Conservation (phyloP, 2,113 vertebrate species). For the Sander lucioperca region DNA sequence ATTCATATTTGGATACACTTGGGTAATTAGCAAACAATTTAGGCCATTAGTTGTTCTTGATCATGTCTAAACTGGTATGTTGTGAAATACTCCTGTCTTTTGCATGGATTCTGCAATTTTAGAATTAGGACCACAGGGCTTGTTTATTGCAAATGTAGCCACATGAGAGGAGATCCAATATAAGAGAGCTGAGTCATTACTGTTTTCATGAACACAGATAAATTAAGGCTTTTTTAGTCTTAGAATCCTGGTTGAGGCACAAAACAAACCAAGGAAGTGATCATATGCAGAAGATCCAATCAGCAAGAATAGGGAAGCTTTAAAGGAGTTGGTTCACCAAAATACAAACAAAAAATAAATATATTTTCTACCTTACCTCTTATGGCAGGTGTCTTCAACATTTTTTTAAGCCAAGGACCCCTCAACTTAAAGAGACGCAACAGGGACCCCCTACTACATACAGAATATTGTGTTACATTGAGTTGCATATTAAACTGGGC, state of each 20-base stretch:
- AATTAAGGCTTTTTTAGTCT: slow-evolving; percentile 25
- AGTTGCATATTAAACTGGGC: too few species aligned
- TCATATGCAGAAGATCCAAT: neutral
- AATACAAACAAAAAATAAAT: neutral
- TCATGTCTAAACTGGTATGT: neutral
- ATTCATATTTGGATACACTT: neutral
- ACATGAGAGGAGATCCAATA: slow-evolving; percentile 19
- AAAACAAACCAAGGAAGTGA: neutral
- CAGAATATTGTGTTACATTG: too few species aligned
- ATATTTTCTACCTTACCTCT: neutral
- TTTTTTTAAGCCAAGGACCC: too few species aligned
- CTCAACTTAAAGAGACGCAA: too few species aligned
- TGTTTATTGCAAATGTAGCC: slow-evolving; percentile 15
- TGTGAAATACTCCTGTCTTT: slow-evolving; percentile 21
- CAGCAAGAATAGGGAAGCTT: neutral
- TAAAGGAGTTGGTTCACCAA: neutral
- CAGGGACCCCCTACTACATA: too few species aligned
- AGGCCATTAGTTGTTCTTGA: slow-evolving; percentile 14
- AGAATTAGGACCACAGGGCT: slow-evolving; percentile 23
- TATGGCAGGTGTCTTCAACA: neutral
- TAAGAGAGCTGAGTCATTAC: slow-evolving; percentile 20
- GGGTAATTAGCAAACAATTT: neutral
- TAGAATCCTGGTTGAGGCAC: slow-evolving; percentile 2
- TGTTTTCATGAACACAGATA: slow-evolving; percentile 19
- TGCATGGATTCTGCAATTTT: slow-evolving; percentile 27